Percentiles rank a stretch among this genome's conserved stretches.
Evolutionary conservation across 2,888 invertebrate species (phyloP).

Genomic region (Ectobius pallidus): DNA sequence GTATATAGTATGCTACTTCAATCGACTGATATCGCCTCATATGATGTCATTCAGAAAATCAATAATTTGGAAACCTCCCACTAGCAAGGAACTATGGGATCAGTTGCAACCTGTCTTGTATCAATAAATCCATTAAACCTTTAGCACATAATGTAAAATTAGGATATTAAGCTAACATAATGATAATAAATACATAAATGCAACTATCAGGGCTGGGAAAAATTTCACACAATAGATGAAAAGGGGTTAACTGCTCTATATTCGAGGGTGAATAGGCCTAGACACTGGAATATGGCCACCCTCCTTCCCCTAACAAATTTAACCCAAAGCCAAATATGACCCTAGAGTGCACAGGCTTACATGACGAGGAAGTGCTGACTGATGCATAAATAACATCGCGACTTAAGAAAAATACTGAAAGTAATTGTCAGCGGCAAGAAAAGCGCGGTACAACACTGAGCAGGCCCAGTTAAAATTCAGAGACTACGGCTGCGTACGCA

Average conservation of each 20-base stretch:
- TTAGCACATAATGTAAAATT: not conserved
- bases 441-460: slow-evolving; percentile 67
- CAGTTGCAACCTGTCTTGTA: not conserved
- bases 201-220: too few species aligned
- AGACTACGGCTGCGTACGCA: slow-evolving; percentile 96
- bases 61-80: slow-evolving; percentile 44
- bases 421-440: slow-evolving; percentile 43
- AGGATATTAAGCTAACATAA: too few species aligned
- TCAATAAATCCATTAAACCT: not conserved
- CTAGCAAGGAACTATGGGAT: slow-evolving; percentile 44
- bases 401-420: slow-evolving; percentile 37
- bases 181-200: too few species aligned
- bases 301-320: slow-evolving; percentile 32
- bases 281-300: slow-evolving; percentile 38
- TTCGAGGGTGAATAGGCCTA: slow-evolving; percentile 10
- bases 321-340: slow-evolving; percentile 25
- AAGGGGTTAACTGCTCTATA: not conserved
- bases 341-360: slow-evolving; percentile 17
- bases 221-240: too few species aligned
- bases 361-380: not conserved
- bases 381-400: slow-evolving; percentile 33
- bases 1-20: not conserved
- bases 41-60: slow-evolving; percentile 42
- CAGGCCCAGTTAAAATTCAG: slow-evolving; percentile 86
- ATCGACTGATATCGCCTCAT: slow-evolving; percentile 4